Percentiles rank a stretch among this genome's conserved stretches.
Conservation (phyloP, 2,888 invertebrate genomes). For the Cheilosia variabilis region DNA sequence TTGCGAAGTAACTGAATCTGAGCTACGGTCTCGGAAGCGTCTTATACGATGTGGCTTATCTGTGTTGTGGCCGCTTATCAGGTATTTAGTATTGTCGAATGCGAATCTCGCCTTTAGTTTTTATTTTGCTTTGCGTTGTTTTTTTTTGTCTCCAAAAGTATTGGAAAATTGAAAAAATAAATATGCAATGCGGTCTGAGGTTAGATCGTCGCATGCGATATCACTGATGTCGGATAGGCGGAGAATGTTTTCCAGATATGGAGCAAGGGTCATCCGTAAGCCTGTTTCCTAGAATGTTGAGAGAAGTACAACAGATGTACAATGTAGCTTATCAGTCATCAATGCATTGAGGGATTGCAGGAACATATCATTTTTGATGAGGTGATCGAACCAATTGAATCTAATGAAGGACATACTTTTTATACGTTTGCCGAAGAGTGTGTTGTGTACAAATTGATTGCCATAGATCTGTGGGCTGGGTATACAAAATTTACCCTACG, state of each 20-base stretch:
- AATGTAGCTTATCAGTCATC: neutral
- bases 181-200: conserved; percentile 19
- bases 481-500: no score
- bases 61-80: conserved; percentile 51
- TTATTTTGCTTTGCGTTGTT: conserved; percentile 38
- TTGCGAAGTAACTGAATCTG: conserved; percentile 48
- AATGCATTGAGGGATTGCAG: neutral
- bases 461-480: no score
- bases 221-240: conserved; percentile 6
- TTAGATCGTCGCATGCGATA: conserved; percentile 28
- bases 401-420: neutral
- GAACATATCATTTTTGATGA: conserved; percentile 13
- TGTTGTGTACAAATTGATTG: no score
- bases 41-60: conserved; percentile 64
- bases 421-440: no score
- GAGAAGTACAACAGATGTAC: conserved; percentile 29
- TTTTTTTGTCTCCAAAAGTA: neutral
- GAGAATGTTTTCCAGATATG: neutral
- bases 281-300: conserved; percentile 22
- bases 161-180: neutral
- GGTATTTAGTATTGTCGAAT: conserved; percentile 46
- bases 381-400: conserved; percentile 54
- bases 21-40: conserved; percentile 48
- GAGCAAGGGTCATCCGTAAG: conserved; percentile 1
- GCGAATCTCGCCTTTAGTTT: conserved; percentile 63